Evolutionary conservation across 2,113 vertebrate genomes (phyloP).

Genomic region (Mus musculus): GRCm39 chr6:50322001-50322500

Average conservation of each 20-base stretch:
- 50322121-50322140: conserved; percentile 23
- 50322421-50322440: not conserved
- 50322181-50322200: conserved; percentile 9
- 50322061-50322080: not conserved
- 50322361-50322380: not conserved
- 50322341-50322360: not conserved
- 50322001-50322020: conserved; percentile 87
- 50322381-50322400: not conserved
- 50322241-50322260: conserved; percentile 21
- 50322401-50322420: not conserved
- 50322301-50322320: not conserved
- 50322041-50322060: not conserved
- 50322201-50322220: not conserved
- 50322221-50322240: not conserved
- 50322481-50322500: not conserved
- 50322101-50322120: not conserved
- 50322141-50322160: not conserved
- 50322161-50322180: not conserved
- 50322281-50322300: not conserved
- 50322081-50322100: conserved; percentile 1
- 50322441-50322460: not conserved
- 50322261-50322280: not conserved
- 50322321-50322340: not conserved
- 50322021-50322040: conserved; percentile 53
- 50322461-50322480: not conserved